phyloP scores from a whole-genome alignment of 2,888 invertebrate species.

The Parnassius apollo region DNA sequence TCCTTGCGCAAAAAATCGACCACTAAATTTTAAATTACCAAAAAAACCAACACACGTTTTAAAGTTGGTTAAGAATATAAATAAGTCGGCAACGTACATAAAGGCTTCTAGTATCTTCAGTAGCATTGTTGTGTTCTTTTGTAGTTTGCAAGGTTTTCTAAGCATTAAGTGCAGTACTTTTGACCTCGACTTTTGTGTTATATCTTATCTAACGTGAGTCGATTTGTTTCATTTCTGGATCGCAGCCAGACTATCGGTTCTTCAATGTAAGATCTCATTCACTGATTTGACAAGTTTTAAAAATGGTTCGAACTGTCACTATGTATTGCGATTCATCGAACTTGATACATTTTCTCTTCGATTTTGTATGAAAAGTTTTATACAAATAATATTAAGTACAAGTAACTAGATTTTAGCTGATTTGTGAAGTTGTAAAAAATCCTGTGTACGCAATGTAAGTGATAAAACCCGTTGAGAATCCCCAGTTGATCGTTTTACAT shows the following conservation, averaged over 20 bases:
- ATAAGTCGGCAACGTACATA: slow-evolving; percentile 2
- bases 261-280: slow-evolving; percentile 11
- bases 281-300: slow-evolving; percentile 10
- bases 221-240: slow-evolving; percentile 23
- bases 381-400: no score
- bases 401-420: no score
- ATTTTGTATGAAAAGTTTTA: no score
- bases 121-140: slow-evolving; percentile 18
- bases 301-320: not conserved
- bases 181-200: slow-evolving; percentile 20
- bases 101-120: slow-evolving; percentile 8
- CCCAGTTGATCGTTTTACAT: no score
- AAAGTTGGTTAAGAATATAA: no score
- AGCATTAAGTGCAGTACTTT: slow-evolving; percentile 23
- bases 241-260: slow-evolving; percentile 16
- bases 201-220: slow-evolving; percentile 14
- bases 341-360: no score
- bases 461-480: no score
- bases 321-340: not conserved
- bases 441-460: no score
- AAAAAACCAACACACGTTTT: no score
- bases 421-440: no score
- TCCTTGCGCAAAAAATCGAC: no score
- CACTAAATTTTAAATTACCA: no score
- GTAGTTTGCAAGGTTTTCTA: slow-evolving; percentile 20